Percentiles rank a stretch among this genome's conserved stretches.
Conservation (phyloP, 2,888 invertebrate species). For the Eilema sororculum region DNA sequence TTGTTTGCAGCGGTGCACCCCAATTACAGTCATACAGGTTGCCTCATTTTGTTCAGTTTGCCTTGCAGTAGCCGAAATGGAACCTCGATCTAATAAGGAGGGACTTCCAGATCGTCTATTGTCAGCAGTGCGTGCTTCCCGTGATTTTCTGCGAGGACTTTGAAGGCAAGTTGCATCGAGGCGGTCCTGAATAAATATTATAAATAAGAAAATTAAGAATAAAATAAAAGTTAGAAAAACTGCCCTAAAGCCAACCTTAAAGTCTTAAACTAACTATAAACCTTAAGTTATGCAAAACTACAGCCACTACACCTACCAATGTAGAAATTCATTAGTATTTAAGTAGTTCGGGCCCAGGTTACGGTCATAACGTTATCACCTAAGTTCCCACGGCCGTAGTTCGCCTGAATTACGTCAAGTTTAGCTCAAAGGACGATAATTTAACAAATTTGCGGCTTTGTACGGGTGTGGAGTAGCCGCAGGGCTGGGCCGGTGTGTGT, state of each 20-base stretch:
- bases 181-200: too few relatives aligned
- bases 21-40: too few relatives aligned
- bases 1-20: too few relatives aligned
- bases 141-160: too few relatives aligned
- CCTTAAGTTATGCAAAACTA: not conserved
- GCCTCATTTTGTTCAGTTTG: too few relatives aligned
- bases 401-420: conserved; percentile 42
- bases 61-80: too few relatives aligned
- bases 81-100: too few relatives aligned
- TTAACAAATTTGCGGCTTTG: conserved; percentile 45
- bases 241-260: not conserved
- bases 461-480: conserved; percentile 22
- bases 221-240: not conserved
- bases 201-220: too few relatives aligned
- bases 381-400: conserved; percentile 30
- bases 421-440: conserved; percentile 49
- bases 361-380: conserved; percentile 34
- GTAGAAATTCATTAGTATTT: conserved; percentile 19
- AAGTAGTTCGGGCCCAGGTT: conserved; percentile 9
- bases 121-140: too few relatives aligned
- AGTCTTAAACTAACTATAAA: not conserved
- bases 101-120: too few relatives aligned
- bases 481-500: conserved; percentile 24
- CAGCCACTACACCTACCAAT: not conserved
- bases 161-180: too few relatives aligned